Base-by-base conservation (phyloP, 2,888 invertebrate species). In the Archips crataeganus region DNA sequence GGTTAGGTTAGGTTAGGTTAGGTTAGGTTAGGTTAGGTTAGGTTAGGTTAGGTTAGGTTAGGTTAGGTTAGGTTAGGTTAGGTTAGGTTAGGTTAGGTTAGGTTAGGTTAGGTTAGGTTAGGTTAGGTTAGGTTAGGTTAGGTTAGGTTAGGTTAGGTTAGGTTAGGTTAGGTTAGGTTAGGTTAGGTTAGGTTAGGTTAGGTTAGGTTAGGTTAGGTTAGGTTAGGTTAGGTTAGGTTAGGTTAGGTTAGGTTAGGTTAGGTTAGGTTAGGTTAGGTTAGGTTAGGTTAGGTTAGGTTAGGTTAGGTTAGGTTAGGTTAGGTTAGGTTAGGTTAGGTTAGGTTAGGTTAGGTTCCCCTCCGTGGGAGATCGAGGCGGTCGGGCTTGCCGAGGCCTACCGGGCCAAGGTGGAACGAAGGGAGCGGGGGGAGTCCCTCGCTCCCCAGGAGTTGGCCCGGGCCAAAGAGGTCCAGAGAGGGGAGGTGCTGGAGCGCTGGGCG, bases 191-290 rank as follows among this genome's bases (percentile, higher is more conserved):
- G 60, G 60, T 60, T 60, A 60, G 60, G 60, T 60, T 60, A 60
- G 60, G 60, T 60, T 60, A 60, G 60, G 60, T 60, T 60, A 60
- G 60, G 60, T 60, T 60, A 60, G 60, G 60, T 60, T 60, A 60
- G 60, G 60, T 60, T 60, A 60, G 60, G 60, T 60, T 60, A 60
- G 60, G 60, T 60, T 60, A 60, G 60, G 60, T 60, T 60, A 60
- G 60, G 69, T 60, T 42, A 74, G 74, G 77, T 76, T 76, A 75
- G 74, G 74, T 75, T 75, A 71, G 75, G 75, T 75, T 75, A 77
- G 75, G 60, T 60, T 60, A 60, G 60, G 60, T 60, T 60, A 60
- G 60, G 60, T 60, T 60, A 60, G 60, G 60, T 60, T 60, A 60
- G 60, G 60, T 60, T 60, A 60, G 60, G 60, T 60, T 60, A 60